Conservation (phyloP, 2,113 vertebrate genomes). For the Bostrychus sinensis region DNA sequence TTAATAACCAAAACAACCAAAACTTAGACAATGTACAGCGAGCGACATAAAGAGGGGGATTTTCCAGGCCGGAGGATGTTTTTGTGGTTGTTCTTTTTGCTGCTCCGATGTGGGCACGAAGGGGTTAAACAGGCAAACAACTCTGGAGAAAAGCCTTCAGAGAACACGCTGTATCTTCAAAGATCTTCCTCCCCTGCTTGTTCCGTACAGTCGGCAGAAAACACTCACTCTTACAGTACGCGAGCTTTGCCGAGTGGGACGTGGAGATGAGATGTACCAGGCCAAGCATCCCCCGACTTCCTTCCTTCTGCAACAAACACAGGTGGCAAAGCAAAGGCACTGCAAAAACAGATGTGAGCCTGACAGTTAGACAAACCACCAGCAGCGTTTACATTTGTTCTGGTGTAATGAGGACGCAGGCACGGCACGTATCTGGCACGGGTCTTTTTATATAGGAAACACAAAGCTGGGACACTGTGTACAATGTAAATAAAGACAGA, state of each 20-base stretch:
- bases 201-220: conserved; percentile 64
- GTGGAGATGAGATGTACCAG: conserved; percentile 23
- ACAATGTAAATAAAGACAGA: no score
- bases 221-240: conserved; percentile 43
- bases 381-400: no score
- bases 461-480: no score
- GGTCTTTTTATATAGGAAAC: no score
- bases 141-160: conserved; percentile 27
- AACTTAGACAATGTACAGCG: conserved; percentile 5
- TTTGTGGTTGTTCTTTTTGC: conserved; percentile 30
- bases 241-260: conserved; percentile 30
- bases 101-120: conserved; percentile 74
- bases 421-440: no score
- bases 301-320: conserved; percentile 17
- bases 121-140: conserved; percentile 69
- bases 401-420: no score
- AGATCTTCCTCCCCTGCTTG: conserved; percentile 77
- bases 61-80: conserved; percentile 48
- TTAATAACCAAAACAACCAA: conserved; percentile 18
- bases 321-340: conserved; percentile 21
- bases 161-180: conserved; percentile 38
- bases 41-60: neutral
- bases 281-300: conserved; percentile 46
- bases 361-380: conserved; percentile 6
- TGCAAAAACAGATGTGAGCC: neutral